Conservation (phyloP, 2,888 invertebrate genomes). For the Schizaphis graminum region DNA sequence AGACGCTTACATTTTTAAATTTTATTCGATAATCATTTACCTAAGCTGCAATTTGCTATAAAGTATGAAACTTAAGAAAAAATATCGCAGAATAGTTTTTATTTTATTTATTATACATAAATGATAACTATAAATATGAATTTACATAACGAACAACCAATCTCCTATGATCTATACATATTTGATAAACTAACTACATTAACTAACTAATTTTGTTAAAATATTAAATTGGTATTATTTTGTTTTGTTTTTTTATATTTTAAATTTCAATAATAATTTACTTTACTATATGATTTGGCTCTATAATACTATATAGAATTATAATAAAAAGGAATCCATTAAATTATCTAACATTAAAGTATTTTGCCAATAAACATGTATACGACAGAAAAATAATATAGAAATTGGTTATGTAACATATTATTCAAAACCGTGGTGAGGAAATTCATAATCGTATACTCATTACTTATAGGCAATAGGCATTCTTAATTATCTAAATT, state of each 20-base stretch:
- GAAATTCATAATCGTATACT: not conserved
- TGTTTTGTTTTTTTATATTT: not conserved
- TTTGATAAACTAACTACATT: not conserved
- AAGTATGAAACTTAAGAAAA: not conserved
- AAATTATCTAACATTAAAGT: not conserved
- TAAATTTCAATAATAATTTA: not conserved
- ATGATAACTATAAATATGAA: not conserved
- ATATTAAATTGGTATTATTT: not conserved
- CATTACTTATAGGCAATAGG: not conserved
- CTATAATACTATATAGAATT: not conserved
- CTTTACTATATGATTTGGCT: not conserved
- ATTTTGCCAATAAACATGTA: not conserved
- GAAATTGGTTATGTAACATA: not conserved
- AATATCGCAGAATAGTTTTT: not conserved
- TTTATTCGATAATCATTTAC: not conserved
- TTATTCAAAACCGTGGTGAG: not conserved
- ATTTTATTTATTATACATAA: not conserved
- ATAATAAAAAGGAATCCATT: not conserved
- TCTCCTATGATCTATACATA: not conserved
- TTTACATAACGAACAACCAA: not conserved
- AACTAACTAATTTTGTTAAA: not conserved
- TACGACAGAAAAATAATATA: not conserved
- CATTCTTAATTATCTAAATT: not conserved
- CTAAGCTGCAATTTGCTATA: not conserved
- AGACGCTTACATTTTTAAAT: not conserved